phyloP scores from a whole-genome alignment of 2,888 invertebrate species.

The Drosophila conformis region DNA sequence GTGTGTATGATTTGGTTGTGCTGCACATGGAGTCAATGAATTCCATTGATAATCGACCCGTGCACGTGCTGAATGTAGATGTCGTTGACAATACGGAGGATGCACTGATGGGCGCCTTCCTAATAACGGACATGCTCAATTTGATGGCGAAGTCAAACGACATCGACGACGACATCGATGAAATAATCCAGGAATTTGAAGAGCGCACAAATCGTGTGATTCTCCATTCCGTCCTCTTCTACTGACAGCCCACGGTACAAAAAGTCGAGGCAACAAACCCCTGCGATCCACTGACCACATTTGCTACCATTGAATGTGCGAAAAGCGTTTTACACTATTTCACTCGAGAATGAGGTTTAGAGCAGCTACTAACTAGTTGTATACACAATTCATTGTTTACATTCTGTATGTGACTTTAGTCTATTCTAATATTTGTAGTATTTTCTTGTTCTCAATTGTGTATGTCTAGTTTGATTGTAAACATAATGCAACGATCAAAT shows the following conservation, averaged over 20 bases:
- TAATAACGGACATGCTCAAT: constrained; percentile 97
- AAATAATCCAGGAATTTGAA: constrained; percentile 73
- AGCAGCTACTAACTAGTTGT: constrained; percentile 32
- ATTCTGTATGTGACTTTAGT: constrained; percentile 29
- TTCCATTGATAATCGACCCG: constrained; percentile 93
- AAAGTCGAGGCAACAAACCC: constrained; percentile 36
- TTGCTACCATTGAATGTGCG: constrained; percentile 27
- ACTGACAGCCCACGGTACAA: constrained; percentile 65
- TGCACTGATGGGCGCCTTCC: constrained; percentile 98
- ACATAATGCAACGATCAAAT: constrained; percentile 38
- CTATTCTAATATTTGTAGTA: constrained; percentile 21
- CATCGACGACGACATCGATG: constrained; percentile 72
- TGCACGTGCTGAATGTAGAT: constrained; percentile 98
- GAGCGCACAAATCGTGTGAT: constrained; percentile 68
- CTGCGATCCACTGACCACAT: constrained; percentile 46
- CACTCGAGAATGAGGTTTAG: constrained; percentile 21
- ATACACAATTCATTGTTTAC: neutral
- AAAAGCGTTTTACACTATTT: constrained; percentile 1
- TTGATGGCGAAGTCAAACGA: constrained; percentile 85
- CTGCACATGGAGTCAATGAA: constrained; percentile 95
- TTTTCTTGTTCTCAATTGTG: constrained; percentile 38
- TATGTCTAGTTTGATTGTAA: constrained; percentile 46
- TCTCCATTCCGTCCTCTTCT: constrained; percentile 69
- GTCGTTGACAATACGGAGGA: constrained; percentile 99
- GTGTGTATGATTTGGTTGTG: constrained; percentile 99